Evolutionary conservation across 2,113 vertebrate genomes (phyloP).

Genomic region (Zosterops hypoxanthus): DNA sequence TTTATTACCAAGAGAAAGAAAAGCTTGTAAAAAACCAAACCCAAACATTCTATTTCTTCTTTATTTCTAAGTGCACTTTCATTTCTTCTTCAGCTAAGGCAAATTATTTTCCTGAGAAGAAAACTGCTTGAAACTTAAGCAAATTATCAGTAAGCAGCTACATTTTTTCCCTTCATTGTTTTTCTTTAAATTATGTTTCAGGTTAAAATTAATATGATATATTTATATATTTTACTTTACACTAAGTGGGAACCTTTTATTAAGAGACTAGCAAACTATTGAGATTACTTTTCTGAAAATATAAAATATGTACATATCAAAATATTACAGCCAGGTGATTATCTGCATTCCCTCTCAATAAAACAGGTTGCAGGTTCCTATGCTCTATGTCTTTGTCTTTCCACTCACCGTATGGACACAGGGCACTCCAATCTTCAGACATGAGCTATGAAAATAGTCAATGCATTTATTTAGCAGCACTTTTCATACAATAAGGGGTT

Average conservation of each 20-base stretch:
- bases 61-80: constrained; percentile 45
- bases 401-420: not conserved
- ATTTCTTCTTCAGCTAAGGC: constrained; percentile 36
- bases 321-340: not conserved
- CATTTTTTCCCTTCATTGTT: not conserved
- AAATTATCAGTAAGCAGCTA: constrained; percentile 27
- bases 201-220: constrained; percentile 39
- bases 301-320: not conserved
- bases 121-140: constrained; percentile 47
- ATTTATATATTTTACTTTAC: constrained; percentile 5
- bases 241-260: not conserved
- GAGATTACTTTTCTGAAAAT: constrained; percentile 4
- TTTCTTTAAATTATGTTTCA: not conserved
- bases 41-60: not conserved
- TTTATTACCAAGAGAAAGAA: not conserved
- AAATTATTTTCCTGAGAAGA: constrained; percentile 52
- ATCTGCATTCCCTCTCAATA: not conserved
- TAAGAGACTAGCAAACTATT: not conserved
- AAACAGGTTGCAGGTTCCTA: not conserved
- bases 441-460: not conserved
- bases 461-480: not conserved
- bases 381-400: not conserved
- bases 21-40: not conserved
- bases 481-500: not conserved
- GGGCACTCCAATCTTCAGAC: not conserved